phyloP scores from a whole-genome alignment of 2,888 invertebrate genomes.

The Cephalotes varians region DNA sequence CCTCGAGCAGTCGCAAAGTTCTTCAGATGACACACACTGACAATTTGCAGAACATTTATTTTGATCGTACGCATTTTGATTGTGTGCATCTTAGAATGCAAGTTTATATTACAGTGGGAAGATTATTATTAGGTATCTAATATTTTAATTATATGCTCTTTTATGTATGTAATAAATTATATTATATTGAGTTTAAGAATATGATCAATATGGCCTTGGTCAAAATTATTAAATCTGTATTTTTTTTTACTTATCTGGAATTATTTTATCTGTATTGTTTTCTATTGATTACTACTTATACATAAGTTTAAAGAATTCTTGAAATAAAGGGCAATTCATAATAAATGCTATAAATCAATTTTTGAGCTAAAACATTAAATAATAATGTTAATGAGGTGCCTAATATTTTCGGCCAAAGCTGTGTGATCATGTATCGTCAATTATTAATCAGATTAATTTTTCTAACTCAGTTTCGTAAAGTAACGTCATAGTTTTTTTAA shows the following conservation, averaged over 20 bases:
- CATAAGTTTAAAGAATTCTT: no score
- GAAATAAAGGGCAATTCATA: no score
- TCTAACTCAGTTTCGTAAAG: neutral
- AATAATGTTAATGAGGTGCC: no score
- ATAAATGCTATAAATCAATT: no score
- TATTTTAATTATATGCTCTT: neutral
- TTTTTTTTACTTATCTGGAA: no score
- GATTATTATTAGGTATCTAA: neutral
- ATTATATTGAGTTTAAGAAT: neutral
- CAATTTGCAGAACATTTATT: neutral
- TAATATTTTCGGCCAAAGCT: no score
- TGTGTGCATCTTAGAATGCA: neutral
- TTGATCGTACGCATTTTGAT: neutral
- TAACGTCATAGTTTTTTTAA: neutral
- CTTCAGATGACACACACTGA: neutral
- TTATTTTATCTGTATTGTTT: no score
- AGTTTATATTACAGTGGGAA: neutral
- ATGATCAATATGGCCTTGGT: no score
- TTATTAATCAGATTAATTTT: neutral
- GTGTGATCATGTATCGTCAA: neutral
- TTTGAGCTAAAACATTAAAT: no score
- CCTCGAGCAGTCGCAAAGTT: neutral
- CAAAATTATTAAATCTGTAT: no score
- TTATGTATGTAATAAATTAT: neutral
- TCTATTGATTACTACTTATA: no score